Evolutionary conservation across 2,888 invertebrate species (phyloP).

Genomic region (Apotomis betuletana): DNA sequence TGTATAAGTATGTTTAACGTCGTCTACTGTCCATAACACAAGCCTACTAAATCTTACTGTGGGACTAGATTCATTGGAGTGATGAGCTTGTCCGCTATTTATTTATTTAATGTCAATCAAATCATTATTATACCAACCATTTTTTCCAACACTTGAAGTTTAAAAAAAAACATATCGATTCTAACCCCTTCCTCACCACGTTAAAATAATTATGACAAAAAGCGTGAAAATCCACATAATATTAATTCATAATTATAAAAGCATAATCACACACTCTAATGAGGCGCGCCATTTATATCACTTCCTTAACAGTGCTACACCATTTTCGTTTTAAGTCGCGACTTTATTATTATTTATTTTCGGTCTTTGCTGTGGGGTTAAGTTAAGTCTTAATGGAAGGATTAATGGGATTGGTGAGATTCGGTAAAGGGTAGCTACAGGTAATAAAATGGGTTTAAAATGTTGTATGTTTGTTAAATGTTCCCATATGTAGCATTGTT

Average conservation of each 20-base stretch:
- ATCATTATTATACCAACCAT: no score
- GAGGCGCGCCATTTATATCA: constrained; percentile 72
- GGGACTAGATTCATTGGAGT: no score
- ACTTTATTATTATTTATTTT: constrained; percentile 75
- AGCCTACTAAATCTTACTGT: no score
- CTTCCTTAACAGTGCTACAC: constrained; percentile 77
- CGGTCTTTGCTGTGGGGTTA: constrained; percentile 41
- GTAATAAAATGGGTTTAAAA: background rate
- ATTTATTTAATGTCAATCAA: no score
- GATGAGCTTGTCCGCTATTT: no score
- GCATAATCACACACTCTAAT: constrained; percentile 39
- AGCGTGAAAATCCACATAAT: constrained; percentile 30
- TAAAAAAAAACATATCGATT: no score
- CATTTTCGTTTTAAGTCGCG: constrained; percentile 80
- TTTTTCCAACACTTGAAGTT: no score
- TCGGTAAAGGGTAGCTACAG: background rate
- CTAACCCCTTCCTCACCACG: background rate
- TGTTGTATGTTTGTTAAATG: no score
- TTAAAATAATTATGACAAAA: constrained; percentile 24
- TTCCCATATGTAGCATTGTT: no score
- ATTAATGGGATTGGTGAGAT: constrained; percentile 36
- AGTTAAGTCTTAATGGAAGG: constrained; percentile 33
- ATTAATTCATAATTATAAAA: constrained; percentile 41
- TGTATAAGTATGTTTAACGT: no score
- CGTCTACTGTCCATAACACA: no score